Percentiles rank a stretch among this genome's conserved stretches.
Evolutionary conservation across 2,113 vertebrate genomes (phyloP).

Genomic region (Saguinus midas): DNA sequence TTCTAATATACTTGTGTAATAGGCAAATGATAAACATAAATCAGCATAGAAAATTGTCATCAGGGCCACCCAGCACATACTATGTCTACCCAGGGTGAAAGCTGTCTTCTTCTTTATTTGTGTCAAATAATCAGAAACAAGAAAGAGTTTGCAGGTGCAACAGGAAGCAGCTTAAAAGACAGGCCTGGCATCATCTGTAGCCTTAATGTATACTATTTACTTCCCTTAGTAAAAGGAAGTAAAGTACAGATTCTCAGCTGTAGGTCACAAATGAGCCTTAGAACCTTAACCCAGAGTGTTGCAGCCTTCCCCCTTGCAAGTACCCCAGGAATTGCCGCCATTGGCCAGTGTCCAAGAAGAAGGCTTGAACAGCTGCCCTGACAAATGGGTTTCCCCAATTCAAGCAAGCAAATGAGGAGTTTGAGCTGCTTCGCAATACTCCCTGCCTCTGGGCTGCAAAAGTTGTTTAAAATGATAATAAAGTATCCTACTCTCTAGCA

Average conservation of each 20-base stretch:
- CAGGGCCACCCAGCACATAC: background rate
- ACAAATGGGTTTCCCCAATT: background rate
- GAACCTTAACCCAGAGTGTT: background rate
- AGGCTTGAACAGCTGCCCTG: background rate
- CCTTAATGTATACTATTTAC: background rate
- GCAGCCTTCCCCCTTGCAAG: background rate
- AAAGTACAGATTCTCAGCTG: background rate
- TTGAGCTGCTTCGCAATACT: background rate
- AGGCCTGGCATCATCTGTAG: background rate
- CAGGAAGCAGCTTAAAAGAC: background rate
- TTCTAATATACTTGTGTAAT: background rate
- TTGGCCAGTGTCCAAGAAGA: background rate
- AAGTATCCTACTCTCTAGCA: background rate
- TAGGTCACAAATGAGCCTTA: background rate
- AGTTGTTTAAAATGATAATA: background rate
- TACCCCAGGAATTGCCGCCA: background rate
- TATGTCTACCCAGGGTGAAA: background rate
- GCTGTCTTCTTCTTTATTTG: background rate
- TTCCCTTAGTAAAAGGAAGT: background rate
- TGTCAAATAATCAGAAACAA: background rate
- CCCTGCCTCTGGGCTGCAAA: background rate
- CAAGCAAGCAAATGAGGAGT: background rate
- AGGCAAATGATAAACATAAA: slow-evolving; percentile 26
- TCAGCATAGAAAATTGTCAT: background rate
- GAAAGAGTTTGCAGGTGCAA: background rate